Conservation (phyloP, 2,113 vertebrate genomes). For the Zosterops pallidus region DNA sequence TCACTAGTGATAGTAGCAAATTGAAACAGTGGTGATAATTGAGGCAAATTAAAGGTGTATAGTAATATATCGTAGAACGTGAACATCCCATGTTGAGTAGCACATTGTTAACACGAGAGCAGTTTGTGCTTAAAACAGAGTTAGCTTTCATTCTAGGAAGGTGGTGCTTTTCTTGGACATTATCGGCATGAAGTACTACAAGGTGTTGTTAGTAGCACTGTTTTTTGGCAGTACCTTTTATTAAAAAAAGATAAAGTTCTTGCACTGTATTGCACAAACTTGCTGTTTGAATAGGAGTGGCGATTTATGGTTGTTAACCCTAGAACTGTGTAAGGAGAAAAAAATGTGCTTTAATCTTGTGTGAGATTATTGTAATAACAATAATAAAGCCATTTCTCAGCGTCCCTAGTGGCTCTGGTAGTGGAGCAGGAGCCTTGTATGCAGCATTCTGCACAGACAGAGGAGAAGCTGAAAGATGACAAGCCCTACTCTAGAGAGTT, state of each 20-base stretch:
- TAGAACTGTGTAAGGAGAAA: neutral
- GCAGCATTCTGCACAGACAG: neutral
- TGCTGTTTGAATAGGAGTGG: neutral
- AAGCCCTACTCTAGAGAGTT: neutral
- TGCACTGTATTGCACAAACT: neutral
- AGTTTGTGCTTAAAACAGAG: neutral
- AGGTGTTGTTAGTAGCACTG: neutral
- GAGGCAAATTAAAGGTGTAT: neutral
- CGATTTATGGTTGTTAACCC: neutral
- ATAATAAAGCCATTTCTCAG: neutral
- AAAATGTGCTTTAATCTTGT: neutral
- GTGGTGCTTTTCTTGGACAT: neutral
- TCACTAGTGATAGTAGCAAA: neutral
- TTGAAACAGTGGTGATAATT: neutral
- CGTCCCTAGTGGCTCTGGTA: neutral
- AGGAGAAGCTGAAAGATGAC: neutral
- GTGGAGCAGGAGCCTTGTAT: neutral
- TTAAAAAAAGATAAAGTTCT: neutral
- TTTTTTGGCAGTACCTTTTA: neutral
- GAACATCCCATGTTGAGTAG: neutral
- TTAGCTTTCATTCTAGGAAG: neutral
- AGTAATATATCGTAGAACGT: too few species aligned
- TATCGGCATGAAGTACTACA: neutral
- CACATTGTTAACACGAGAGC: accelerated
- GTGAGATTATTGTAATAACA: neutral